A percentile compares a stretch with the other conserved stretches of the same genome.
Evolutionary conservation across 2,113 vertebrate genomes (phyloP).

Genomic region (Halichoeres trimaculatus): DNA sequence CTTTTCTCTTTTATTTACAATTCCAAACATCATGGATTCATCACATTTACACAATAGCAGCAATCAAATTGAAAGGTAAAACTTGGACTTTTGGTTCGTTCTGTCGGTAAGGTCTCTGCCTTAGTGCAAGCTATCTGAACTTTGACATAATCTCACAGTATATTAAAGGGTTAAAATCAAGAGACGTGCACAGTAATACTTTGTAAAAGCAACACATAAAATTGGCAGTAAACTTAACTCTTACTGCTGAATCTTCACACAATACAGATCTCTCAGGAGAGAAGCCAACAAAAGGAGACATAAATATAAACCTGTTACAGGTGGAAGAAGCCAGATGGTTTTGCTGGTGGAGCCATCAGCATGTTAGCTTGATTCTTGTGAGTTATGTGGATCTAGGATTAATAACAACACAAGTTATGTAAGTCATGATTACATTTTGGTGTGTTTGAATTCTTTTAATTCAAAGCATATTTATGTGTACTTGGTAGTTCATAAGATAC

Average conservation of each 20-base stretch:
- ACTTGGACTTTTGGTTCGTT: conserved; percentile 5
- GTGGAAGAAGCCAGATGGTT: conserved; percentile 87
- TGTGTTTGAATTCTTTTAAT: too few species aligned
- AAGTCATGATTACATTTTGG: too few species aligned
- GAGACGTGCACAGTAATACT: conserved; percentile 22
- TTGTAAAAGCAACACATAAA: conserved; percentile 11
- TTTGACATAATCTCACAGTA: background rate
- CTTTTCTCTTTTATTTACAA: conserved; percentile 11
- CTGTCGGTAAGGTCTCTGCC: background rate
- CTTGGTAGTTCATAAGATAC: too few species aligned
- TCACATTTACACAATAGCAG: conserved; percentile 38
- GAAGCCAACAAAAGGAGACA: background rate
- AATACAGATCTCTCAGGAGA: background rate
- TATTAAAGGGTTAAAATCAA: conserved; percentile 7
- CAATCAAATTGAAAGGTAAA: conserved; percentile 16
- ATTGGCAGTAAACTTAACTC: background rate
- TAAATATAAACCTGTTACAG: conserved; percentile 69
- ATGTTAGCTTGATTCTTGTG: conserved; percentile 93
- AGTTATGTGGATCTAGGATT: conserved; percentile 88
- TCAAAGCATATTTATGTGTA: background rate
- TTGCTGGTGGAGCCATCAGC: conserved; percentile 86
- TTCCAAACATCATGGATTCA: conserved; percentile 11
- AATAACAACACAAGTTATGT: background rate
- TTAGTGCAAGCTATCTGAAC: conserved; percentile 12
- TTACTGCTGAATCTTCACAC: background rate